Conservation (phyloP, 1,140 invertebrate species). For the Rhyzopertha dominica region DNA sequence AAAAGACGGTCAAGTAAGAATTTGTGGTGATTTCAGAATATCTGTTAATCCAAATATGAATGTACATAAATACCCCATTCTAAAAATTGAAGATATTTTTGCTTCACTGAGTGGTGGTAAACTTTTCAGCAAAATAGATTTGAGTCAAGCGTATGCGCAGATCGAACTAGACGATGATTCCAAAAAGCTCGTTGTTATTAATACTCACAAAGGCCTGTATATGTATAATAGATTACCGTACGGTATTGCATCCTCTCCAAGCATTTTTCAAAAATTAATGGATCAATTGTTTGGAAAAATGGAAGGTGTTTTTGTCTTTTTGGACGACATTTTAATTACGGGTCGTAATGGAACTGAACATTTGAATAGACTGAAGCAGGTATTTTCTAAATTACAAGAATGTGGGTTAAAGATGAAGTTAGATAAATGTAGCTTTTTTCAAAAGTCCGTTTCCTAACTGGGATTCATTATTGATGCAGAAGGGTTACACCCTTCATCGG, state of each 20-base stretch:
- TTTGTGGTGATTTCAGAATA: too few relatives aligned
- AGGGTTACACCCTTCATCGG: too few relatives aligned
- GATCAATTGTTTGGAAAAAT: too few relatives aligned
- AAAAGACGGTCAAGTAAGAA: too few relatives aligned
- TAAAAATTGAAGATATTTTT: too few relatives aligned
- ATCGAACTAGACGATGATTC: slow-evolving; percentile 2
- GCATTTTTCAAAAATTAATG: slow-evolving; percentile 35
- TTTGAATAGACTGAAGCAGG: slow-evolving; percentile 3
- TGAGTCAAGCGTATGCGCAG: slow-evolving; percentile 11
- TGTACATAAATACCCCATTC: too few relatives aligned
- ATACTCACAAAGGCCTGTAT: slow-evolving; percentile 30
- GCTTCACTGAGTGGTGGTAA: too few relatives aligned
- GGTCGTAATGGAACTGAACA: slow-evolving; percentile 15
- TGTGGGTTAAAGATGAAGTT: slow-evolving; percentile 21
- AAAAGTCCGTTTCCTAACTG: slow-evolving; percentile 19
- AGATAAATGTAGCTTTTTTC: slow-evolving; percentile 24
- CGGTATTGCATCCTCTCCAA: slow-evolving; percentile 32
- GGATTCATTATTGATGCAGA: too few relatives aligned
- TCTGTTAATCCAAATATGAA: too few relatives aligned
- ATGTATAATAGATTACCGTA: slow-evolving; percentile 37
- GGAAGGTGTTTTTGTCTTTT: slow-evolving; percentile 17
- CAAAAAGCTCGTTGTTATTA: slow-evolving; percentile 2
- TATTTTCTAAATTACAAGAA: slow-evolving; percentile 16
- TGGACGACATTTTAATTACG: slow-evolving; percentile 29
- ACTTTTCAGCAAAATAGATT: slow-evolving; percentile 12